Conservation (phyloP, 2,888 invertebrate genomes). For the Aphrophora alni region DNA sequence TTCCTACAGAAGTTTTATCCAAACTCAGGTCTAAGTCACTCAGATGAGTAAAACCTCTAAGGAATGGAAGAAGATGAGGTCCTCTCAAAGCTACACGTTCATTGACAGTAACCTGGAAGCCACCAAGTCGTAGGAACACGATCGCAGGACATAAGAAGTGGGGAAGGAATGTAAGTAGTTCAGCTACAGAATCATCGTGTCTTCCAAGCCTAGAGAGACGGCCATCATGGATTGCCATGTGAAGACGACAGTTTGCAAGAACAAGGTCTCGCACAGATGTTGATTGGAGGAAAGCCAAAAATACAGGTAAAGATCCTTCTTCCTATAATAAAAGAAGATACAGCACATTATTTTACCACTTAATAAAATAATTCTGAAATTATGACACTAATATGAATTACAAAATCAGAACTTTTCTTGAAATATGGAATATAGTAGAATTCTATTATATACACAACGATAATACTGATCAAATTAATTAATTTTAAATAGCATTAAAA, state of each 20-base stretch:
- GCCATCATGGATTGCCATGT: slow-evolving; percentile 60
- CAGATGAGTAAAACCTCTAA: slow-evolving; percentile 60
- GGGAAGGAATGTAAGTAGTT: slow-evolving; percentile 56
- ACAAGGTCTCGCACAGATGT: slow-evolving; percentile 62
- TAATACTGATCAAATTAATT: too few species aligned
- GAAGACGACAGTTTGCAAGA: slow-evolving; percentile 61
- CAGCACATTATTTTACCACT: too few species aligned
- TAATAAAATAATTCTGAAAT: too few species aligned
- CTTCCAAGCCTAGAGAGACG: slow-evolving; percentile 56
- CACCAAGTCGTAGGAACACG: slow-evolving; percentile 60
- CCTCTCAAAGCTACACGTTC: slow-evolving; percentile 60
- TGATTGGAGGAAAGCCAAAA: slow-evolving; percentile 60
- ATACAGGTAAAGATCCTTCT: slow-evolving; percentile 59
- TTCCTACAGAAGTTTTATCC: slow-evolving; percentile 58
- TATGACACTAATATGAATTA: too few species aligned
- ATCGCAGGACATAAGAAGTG: slow-evolving; percentile 60
- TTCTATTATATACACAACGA: too few species aligned
- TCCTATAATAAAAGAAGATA: slow-evolving; percentile 54
- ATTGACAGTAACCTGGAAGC: slow-evolving; percentile 60
- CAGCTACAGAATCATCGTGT: slow-evolving; percentile 57
- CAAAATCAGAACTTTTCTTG: too few species aligned
- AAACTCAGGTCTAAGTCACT: slow-evolving; percentile 61
- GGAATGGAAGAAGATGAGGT: slow-evolving; percentile 60
- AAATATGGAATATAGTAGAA: too few species aligned
- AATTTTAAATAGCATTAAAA: too few species aligned